Evolutionary conservation across 2,113 vertebrate species (phyloP).

Genomic region (Apus apus): DNA sequence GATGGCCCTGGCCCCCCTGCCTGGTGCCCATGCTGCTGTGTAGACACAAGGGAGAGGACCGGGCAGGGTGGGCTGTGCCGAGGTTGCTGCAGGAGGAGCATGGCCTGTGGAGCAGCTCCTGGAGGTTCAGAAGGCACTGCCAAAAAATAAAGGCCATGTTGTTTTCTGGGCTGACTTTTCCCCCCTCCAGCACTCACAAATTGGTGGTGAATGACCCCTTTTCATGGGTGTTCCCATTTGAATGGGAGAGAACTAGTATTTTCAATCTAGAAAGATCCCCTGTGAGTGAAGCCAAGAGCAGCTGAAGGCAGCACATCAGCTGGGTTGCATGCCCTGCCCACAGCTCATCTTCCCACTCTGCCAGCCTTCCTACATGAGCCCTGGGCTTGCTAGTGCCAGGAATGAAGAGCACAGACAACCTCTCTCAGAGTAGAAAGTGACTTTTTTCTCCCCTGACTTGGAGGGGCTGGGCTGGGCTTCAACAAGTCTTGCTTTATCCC

Average conservation of each 20-base stretch:
- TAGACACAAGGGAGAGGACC: background rate
- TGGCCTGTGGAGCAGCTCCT: background rate
- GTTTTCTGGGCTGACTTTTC: background rate
- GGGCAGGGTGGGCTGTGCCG: background rate
- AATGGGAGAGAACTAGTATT: background rate
- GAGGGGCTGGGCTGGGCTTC: background rate
- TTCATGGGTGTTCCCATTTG: background rate
- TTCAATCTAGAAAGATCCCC: background rate
- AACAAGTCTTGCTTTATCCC: background rate
- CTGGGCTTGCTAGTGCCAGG: background rate
- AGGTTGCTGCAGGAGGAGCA: background rate
- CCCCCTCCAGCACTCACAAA: background rate
- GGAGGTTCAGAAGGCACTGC: background rate
- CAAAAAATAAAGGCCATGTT: background rate
- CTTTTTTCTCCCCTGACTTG: background rate
- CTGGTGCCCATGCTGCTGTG: background rate
- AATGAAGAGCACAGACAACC: fast-evolving
- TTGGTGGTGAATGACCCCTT: background rate
- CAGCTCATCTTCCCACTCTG: background rate
- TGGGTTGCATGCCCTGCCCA: fast-evolving
- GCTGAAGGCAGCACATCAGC: background rate
- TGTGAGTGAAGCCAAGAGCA: background rate
- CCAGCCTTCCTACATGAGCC: fast-evolving
- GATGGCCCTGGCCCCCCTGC: background rate
- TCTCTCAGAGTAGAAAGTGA: fast-evolving